A percentile compares a stretch with the other conserved stretches of the same genome.
These are phyloP conservation scores for Lagopus muta DNA, from an alignment of 2,113 vertebrate species.

Conservation along the genomic window DNA sequence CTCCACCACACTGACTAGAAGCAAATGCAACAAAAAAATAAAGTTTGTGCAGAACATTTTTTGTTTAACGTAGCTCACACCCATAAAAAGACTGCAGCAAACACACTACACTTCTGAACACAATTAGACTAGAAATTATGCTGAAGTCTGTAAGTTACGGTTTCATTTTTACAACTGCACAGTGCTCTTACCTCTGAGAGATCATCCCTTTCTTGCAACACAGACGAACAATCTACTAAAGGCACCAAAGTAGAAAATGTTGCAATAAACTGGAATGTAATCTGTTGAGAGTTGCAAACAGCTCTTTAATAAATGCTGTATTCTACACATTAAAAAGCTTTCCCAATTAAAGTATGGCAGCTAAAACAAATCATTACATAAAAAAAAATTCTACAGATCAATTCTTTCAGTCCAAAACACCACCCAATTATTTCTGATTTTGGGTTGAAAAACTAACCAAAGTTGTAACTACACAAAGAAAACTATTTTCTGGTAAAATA, in stretches of 20 bases:
- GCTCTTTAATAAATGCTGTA: not conserved
- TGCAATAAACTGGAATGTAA: slow-evolving; percentile 99
- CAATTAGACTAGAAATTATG: not conserved
- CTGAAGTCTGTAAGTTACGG: not conserved
- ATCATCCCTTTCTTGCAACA: slow-evolving; percentile 91
- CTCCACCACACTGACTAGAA: not conserved
- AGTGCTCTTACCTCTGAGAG: slow-evolving; percentile 89
- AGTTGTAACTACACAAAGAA: too few species aligned
- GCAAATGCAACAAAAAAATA: not conserved
- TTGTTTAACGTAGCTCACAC: accelerated
- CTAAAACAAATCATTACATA: not conserved
- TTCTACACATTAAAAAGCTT: not conserved
- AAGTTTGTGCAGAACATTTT: not conserved
- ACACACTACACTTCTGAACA: not conserved
- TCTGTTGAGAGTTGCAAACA: slow-evolving; percentile 79
- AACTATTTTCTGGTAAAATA: not conserved
- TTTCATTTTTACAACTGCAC: not conserved
- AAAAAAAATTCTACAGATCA: not conserved
- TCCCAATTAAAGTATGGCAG: not conserved
- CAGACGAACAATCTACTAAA: slow-evolving; percentile 98
- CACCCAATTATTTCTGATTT: not conserved
- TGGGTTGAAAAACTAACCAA: not conserved
- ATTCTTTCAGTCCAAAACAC: not conserved
- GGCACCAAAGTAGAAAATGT: slow-evolving; percentile 99
- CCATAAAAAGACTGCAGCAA: not conserved